Base-by-base conservation (phyloP, 1,140 invertebrate genomes). In the Lutraria rhynchaena region DNA sequence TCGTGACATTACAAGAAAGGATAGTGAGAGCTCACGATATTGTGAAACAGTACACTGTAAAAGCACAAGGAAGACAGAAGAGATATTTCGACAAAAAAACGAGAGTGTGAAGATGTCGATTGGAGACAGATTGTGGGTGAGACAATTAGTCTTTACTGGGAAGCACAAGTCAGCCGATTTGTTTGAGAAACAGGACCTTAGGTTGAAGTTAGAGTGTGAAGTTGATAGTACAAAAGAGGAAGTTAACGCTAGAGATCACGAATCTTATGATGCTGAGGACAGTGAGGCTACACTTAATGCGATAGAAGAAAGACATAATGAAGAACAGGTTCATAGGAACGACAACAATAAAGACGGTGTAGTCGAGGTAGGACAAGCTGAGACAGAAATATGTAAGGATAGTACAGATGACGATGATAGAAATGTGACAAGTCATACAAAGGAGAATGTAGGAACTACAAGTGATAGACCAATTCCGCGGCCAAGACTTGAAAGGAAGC, bases 91-190 rank as follows among this genome's bases (percentile, higher is more conserved):
- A 67, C 27, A 41, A 24, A 17, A 67, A 46, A 24, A 44, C 63
- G 19, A 67, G 27, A 44, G 13, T 7, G 33, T 44, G 27, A 44
- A 67, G n/a, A 41, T 67, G 4, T 7, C 19, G 5, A 11, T 46
- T 24, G 63, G 63, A n/a, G 63, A 67, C 27, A 37, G 63, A 44
- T 31, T 67, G 37, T 46, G 37, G 27, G 63, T 67, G n/a, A 71
- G 53, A 29, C 51, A 27, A n/a, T 33, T 51, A n/a, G 69, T 29
- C 4, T 71, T 67, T 67, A 33, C 24, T 24, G 63, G 63, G n/a
- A 67, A 37, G 22, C 63, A 67, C 22, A 67, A 67, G 22, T 7
- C 44, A 19, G 41, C 4, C 29, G 63, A 67, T 41, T 41, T 11
- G 33, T 67, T 67, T 44, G 63, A 67, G 35, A 24, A 67, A 24